phyloP scores from a whole-genome alignment of 2,113 vertebrate genomes.

The Anarhynchus alexandrinus region DNA sequence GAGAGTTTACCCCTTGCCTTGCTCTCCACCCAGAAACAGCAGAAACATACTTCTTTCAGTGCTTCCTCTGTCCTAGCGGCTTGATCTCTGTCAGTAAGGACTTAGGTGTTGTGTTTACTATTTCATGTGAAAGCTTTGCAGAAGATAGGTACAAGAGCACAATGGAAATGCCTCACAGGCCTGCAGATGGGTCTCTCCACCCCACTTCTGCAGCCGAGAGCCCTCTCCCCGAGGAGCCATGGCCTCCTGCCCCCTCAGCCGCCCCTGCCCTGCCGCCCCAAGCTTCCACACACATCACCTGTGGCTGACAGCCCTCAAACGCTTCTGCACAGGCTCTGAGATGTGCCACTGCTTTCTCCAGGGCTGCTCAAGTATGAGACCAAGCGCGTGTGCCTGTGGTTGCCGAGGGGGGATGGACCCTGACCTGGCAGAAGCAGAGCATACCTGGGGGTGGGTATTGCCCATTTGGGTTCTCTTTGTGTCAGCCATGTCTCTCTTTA shows the following conservation, averaged over 20 bases:
- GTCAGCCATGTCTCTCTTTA: background rate
- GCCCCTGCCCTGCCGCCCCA: background rate
- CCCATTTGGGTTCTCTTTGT: background rate
- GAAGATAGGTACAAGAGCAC: background rate
- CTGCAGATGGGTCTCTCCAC: background rate
- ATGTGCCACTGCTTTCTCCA: background rate
- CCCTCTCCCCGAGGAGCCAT: too few relatives aligned
- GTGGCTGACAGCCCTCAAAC: background rate
- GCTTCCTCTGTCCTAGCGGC: background rate
- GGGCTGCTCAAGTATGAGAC: background rate
- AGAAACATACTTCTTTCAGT: background rate
- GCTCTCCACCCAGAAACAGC: background rate
- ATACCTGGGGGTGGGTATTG: too few relatives aligned
- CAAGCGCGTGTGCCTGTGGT: background rate
- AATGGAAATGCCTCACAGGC: background rate
- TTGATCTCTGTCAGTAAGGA: background rate
- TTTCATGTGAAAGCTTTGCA: background rate
- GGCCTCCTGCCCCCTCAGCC: background rate
- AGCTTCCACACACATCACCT: background rate
- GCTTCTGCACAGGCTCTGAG: background rate
- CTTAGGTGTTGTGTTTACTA: background rate
- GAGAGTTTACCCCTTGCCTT: background rate
- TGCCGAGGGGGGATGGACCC: background rate
- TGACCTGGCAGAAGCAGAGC: background rate
- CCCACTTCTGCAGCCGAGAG: accelerated